A percentile compares a stretch with the other conserved stretches of the same genome.
Conservation (phyloP, 2,113 vertebrate genomes). For the Pedetes capensis region DNA sequence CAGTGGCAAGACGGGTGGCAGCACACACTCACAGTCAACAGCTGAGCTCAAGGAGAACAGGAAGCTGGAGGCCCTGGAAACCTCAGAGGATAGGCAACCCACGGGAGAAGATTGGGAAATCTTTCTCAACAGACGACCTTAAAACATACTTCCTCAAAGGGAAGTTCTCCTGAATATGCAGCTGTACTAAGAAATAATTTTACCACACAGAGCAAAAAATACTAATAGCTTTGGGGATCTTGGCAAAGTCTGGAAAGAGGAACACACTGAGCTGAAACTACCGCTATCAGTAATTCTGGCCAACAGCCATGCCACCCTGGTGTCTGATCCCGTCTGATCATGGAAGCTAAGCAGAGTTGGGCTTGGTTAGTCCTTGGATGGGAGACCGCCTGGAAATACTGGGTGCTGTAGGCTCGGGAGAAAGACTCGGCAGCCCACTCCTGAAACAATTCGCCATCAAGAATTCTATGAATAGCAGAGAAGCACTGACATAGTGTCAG, state of each 20-base stretch:
- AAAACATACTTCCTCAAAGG: conserved; percentile 40
- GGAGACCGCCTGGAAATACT: no score
- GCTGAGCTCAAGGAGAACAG: not conserved
- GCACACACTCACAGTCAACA: not conserved
- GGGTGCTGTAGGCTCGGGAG: no score
- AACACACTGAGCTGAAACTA: not conserved
- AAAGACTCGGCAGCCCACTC: no score
- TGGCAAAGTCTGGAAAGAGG: not conserved
- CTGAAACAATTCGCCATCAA: no score
- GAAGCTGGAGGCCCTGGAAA: conserved; percentile 12
- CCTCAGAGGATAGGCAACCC: not conserved
- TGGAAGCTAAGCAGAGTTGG: no score
- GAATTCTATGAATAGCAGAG: no score
- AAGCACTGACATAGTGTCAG: no score
- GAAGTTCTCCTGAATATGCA: not conserved
- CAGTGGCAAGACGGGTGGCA: not conserved
- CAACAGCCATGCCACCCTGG: no score
- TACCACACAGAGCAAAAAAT: not conserved
- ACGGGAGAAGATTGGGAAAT: conserved; percentile 9
- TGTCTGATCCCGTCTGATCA: no score
- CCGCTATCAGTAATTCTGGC: no score
- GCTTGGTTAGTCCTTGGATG: no score
- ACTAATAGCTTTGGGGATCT: not conserved
- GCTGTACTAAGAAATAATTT: not conserved
- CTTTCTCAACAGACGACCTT: not conserved